Conservation (phyloP, 1,140 invertebrate genomes). For the Tetramorium simillimum region DNA sequence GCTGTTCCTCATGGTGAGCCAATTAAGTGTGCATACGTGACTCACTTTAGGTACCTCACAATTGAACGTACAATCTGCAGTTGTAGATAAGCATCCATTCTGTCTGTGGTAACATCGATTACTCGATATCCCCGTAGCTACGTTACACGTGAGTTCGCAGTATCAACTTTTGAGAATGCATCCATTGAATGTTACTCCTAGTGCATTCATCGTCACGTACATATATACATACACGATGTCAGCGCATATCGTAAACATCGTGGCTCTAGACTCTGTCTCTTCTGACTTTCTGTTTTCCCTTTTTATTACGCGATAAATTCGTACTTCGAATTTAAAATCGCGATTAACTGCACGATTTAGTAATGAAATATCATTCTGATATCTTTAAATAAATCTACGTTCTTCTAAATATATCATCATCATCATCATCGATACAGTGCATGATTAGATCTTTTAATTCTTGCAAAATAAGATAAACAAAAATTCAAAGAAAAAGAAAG, state of each 20-base stretch:
- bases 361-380: neutral
- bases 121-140: conserved; percentile 75
- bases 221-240: neutral
- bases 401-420: neutral
- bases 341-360: conserved; percentile 38
- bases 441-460: conserved; percentile 1
- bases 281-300: neutral
- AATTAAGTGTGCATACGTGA: conserved; percentile 63
- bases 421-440: conserved; percentile 30
- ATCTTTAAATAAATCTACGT: neutral
- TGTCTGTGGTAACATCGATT: conserved; percentile 78
- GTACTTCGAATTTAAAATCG: neutral
- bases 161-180: conserved; percentile 74
- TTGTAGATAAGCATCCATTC: conserved; percentile 78
- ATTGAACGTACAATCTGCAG: conserved; percentile 77
- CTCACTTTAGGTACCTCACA: conserved; percentile 63
- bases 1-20: conserved; percentile 65
- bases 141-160: conserved; percentile 78
- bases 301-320: neutral
- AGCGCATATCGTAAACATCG: neutral
- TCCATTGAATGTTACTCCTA: conserved; percentile 67
- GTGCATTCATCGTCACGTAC: conserved; percentile 43
- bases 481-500: neutral
- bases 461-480: neutral
- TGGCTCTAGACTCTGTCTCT: neutral